Evolutionary conservation across 2,888 invertebrate genomes (phyloP), one percentile per base, ranked within the genome.

Genomic region (Drosophila peninsularis): DNA sequence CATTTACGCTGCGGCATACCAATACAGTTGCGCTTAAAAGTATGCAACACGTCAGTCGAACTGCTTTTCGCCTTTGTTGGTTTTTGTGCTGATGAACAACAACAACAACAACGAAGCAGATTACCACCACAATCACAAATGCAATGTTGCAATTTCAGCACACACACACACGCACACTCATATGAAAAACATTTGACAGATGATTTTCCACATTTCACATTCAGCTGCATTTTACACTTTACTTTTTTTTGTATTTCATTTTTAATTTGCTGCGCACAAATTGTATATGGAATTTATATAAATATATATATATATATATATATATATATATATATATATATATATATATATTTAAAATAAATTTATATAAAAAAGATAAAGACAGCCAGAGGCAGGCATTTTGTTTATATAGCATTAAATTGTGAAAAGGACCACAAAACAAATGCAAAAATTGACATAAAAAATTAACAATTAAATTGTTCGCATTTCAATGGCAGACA

Each of bases 131-230:
- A 63, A 77, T 37, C 47, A 55, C 57, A 70, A 70, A 61, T 66
- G 64, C 74, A 62, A 55, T 64, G 47, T 44, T 62, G 74, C 78
- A 75, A 49, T 75, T 75, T 73, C 53, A 60, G 55, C 57, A 60
- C 36, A 27, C 10, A 42, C 32, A 17, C 6, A 53, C 10, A 5
- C 4, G 7, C 10, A 24, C 14, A 56, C 19, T 9, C 27, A 27
- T 69, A 57, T 27, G 63, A 56, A 68, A 53, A 54, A 47, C 75
- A 75, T 75, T 81, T 81, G 81, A 82, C 84, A 82, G 75, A 76
- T 82, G 78, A 81, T 78, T 84, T 82, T 84, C 71, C 84, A 76
- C 80, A 84, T 83, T 81, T 81, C 57, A 65, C 69, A 78, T 76
- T 74, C 81, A 79, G 56, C 57, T 62, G 57, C 24, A 47, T 47